Base-by-base conservation (phyloP, 2,888 invertebrate species). In the Carterocephalus palaemon region DNA sequence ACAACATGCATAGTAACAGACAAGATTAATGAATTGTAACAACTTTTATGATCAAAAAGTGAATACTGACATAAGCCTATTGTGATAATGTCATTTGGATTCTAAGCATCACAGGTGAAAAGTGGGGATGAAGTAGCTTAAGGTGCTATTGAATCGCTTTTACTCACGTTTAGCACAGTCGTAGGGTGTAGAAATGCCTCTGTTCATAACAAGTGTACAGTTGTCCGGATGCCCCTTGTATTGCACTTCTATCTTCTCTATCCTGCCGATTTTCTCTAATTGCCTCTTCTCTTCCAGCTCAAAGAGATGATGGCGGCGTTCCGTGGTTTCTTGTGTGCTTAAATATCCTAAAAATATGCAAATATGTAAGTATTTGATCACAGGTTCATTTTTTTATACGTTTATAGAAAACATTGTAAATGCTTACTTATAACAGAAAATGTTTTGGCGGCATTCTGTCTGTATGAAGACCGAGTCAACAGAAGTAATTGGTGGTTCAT, bases 231-330 rank as follows among this genome's bases (percentile, higher is more conserved):
- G 67, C 0, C 95, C 95, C 55, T 90, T 88, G 68, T 94, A 95
- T 47, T 90, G 89, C 0, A 98, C 93, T 76, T 94, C 91, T 42
- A 98, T 96, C 85, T 98, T 98, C 66, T 98, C 96, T 47, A 98
- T 88, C 64, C 98, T 88, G 0, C 96, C 95, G 5, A 98, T 88
- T 7, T 89, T 81, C 19, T 91, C 90, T 29, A 77, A 69, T 70
- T 97, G 97, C 0, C 93, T 88, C 51, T 90, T 89, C 64, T 91
- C 90, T 70, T 98, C 98, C 26, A 91, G 70, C 2, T 90, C 84
- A 67, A 97, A 98, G 7, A 98, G 67, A 37, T 91, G 88, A 74
- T 91, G 91, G 42, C 92, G 90, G 15, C 89, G 82, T 40, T 87
- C 81, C 39, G 84, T 75, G 7, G 87, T 85, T 46, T 89, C 90